A percentile compares a stretch with the other conserved stretches of the same genome.
Evolutionary conservation across 2,113 vertebrate species (phyloP).

Genomic region (Loxodonta africana): DNA sequence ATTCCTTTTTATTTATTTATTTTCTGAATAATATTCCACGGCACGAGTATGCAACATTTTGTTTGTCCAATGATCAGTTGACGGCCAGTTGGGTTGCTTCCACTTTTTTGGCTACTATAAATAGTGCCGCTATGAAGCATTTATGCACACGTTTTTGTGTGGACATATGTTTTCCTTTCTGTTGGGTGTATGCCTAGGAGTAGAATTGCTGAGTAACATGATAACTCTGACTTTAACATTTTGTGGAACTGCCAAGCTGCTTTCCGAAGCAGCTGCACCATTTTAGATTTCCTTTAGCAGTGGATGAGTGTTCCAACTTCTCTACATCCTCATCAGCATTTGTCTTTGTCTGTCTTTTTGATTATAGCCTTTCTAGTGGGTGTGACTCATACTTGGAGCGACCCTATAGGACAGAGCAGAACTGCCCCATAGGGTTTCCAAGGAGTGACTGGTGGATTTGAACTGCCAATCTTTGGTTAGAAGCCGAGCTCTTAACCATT

Average conservation of each 20-base stretch:
- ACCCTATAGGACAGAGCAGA: too few relatives aligned
- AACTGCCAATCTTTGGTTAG: too few relatives aligned
- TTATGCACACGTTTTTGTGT: neutral
- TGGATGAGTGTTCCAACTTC: neutral
- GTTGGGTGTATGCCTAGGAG: neutral
- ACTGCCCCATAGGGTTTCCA: too few relatives aligned
- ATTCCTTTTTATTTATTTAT: neutral
- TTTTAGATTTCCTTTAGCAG: neutral
- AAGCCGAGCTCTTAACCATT: too few relatives aligned
- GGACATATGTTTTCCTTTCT: neutral
- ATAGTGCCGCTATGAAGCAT: neutral
- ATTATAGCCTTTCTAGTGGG: neutral
- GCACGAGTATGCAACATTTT: neutral
- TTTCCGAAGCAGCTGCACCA: neutral
- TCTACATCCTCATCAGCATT: neutral
- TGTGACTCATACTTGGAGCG: too few relatives aligned
- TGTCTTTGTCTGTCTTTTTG: neutral
- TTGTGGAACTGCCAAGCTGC: neutral
- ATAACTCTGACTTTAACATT: neutral
- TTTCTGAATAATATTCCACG: neutral
- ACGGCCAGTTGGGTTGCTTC: neutral
- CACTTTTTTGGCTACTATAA: neutral
- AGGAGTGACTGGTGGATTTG: too few relatives aligned
- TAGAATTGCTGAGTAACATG: neutral
- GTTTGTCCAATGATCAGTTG: neutral